Evolutionary conservation across 1,140 invertebrate species (phyloP).

Genomic region (Monochamus saltuarius): DNA sequence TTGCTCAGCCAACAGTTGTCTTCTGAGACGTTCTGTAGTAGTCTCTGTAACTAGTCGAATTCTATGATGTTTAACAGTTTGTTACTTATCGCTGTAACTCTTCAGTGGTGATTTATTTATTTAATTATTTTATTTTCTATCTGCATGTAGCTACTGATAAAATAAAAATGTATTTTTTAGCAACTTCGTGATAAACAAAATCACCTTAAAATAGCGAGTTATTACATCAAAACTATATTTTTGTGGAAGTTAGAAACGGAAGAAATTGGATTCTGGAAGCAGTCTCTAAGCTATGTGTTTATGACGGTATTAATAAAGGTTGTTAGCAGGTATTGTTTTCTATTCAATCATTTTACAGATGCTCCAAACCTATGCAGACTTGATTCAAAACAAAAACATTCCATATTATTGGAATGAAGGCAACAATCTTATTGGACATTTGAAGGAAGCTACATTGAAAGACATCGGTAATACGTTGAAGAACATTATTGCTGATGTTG

Average conservation of each 20-base stretch:
- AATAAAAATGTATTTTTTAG: conserved; percentile 44
- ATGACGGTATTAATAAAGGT: conserved; percentile 37
- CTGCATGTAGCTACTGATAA: too few relatives aligned
- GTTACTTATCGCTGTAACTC: too few relatives aligned
- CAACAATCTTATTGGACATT: conserved; percentile 47
- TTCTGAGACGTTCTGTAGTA: too few relatives aligned
- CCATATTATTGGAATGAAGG: conserved; percentile 55
- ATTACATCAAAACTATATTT: conserved; percentile 58
- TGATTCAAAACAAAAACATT: conserved; percentile 48
- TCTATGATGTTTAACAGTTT: too few relatives aligned
- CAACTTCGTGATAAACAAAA: conserved; percentile 52
- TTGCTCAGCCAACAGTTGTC: too few relatives aligned
- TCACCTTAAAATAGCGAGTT: conserved; percentile 53
- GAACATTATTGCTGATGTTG: conserved; percentile 24
- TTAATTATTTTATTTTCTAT: too few relatives aligned
- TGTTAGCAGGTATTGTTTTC: too few relatives aligned
- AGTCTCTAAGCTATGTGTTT: conserved; percentile 51
- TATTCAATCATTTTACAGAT: conserved; percentile 39
- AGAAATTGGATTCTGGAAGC: conserved; percentile 49
- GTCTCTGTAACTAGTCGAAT: too few relatives aligned
- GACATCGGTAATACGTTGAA: conserved; percentile 22
- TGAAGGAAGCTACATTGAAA: conserved; percentile 19
- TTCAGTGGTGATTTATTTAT: too few relatives aligned
- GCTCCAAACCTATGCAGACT: conserved; percentile 50
- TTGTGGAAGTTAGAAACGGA: conserved; percentile 50